These are phyloP conservation scores for Zophobas atratus DNA, from an alignment of 1,140 invertebrate species.

Conservation along the genomic window DNA sequence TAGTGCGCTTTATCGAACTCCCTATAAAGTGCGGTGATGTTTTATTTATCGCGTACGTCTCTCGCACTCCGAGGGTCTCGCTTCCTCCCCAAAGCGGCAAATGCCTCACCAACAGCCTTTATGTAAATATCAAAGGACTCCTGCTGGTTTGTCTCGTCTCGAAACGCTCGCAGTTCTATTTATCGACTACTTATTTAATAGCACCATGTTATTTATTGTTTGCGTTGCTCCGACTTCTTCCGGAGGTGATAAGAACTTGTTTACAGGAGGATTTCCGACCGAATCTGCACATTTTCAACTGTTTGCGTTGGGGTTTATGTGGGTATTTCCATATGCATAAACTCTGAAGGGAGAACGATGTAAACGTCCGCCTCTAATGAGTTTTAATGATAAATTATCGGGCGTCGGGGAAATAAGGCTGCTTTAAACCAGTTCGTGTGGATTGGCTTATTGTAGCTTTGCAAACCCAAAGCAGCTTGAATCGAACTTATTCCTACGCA, in stretches of 20 bases:
- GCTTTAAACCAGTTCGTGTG: too few relatives aligned
- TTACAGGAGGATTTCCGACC: background rate
- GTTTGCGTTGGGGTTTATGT: background rate
- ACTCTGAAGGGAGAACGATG: too few relatives aligned
- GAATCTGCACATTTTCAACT: background rate
- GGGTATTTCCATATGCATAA: too few relatives aligned
- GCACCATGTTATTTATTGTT: constrained; percentile 2
- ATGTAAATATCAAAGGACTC: constrained; percentile 39
- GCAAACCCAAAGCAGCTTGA: too few relatives aligned
- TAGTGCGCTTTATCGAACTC: background rate
- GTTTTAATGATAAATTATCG: too few relatives aligned
- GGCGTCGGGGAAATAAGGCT: too few relatives aligned
- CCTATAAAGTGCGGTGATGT: constrained; percentile 33
- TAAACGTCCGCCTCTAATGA: too few relatives aligned
- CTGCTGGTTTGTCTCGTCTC: constrained; percentile 11
- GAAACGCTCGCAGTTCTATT: background rate
- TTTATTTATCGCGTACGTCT: constrained; percentile 29
- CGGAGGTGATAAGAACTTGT: background rate
- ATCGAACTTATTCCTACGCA: too few relatives aligned
- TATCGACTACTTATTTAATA: constrained; percentile 29
- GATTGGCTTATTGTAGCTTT: too few relatives aligned
- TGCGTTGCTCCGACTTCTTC: background rate
- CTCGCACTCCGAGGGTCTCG: background rate
- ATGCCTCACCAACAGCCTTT: background rate
- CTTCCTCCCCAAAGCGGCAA: constrained; percentile 10